Percentiles rank a stretch among this genome's conserved stretches.
Evolutionary conservation across 2,797 vertebrate genomes (phyloP).

Genomic region (Trachops cirrhosus): DNA sequence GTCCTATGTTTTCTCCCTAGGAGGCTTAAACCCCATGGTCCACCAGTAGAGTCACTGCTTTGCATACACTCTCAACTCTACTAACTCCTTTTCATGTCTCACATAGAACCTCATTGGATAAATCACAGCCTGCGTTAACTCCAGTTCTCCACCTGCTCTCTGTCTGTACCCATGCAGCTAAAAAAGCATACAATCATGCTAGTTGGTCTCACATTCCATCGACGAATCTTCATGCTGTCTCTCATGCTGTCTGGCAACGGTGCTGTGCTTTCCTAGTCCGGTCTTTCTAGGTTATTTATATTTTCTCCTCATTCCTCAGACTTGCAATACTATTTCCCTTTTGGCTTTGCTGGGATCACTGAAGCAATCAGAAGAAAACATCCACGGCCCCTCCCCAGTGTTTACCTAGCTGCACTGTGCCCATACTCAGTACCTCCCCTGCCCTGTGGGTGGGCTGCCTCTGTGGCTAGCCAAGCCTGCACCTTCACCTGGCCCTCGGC

Average conservation of each 20-base stretch:
- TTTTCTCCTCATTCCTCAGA: background rate
- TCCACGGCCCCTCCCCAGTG: background rate
- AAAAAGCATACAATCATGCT: background rate
- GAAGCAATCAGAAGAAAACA: background rate
- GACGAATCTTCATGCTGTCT: background rate
- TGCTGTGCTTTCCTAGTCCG: background rate
- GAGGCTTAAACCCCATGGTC: background rate
- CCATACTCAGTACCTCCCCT: background rate
- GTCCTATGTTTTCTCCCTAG: background rate
- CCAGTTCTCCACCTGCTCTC: accelerated
- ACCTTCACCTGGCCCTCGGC: background rate
- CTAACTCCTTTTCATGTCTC: background rate
- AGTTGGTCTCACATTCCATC: background rate
- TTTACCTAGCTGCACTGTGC: background rate
- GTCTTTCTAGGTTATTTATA: background rate
- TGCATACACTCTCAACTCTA: background rate
- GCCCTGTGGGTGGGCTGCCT: background rate
- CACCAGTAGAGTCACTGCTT: background rate
- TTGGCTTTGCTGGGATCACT: background rate
- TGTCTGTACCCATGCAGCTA: background rate
- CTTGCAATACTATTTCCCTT: background rate
- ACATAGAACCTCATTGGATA: background rate
- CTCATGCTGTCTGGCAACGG: background rate
- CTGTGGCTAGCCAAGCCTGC: background rate
- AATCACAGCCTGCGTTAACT: background rate